Percentiles rank a stretch among this genome's conserved stretches.
phyloP scores from a whole-genome alignment of 2,888 invertebrate genomes.

The Atethmia centrago region DNA sequence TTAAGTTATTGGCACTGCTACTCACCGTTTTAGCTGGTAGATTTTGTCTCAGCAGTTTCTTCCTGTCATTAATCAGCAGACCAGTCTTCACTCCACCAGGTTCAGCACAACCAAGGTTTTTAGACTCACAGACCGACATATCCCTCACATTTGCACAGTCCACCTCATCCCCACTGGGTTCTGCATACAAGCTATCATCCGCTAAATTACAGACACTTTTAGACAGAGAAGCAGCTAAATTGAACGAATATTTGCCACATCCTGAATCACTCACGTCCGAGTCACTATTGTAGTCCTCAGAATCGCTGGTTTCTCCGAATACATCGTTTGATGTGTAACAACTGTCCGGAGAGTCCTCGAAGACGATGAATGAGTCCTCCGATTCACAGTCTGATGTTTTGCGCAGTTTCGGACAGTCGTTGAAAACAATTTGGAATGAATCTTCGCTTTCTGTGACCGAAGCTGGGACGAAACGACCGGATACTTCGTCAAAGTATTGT shows the following conservation, averaged over 20 bases:
- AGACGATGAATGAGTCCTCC: conserved; percentile 91
- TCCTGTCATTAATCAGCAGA: conserved; percentile 76
- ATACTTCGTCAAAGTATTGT: conserved; percentile 83
- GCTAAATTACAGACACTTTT: conserved; percentile 83
- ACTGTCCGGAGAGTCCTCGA: conserved; percentile 84
- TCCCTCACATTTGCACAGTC: conserved; percentile 75
- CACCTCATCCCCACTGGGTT: conserved; percentile 79
- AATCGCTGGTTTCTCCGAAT: conserved; percentile 73
- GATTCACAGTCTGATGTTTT: conserved; percentile 89
- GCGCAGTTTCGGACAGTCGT: conserved; percentile 74
- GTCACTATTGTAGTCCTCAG: conserved; percentile 69
- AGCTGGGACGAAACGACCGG: conserved; percentile 79
- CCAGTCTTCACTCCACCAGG: conserved; percentile 65
- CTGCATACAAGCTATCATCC: conserved; percentile 81
- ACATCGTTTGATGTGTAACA: conserved; percentile 85
- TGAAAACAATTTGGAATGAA: conserved; percentile 87
- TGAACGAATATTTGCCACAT: conserved; percentile 70
- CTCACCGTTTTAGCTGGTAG: conserved; percentile 82
- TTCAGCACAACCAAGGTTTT: background rate
- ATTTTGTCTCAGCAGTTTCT: conserved; percentile 73
- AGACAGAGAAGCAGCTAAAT: conserved; percentile 75
- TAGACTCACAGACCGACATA: conserved; percentile 37
- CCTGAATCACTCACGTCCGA: conserved; percentile 76
- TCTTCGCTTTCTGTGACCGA: conserved; percentile 82
- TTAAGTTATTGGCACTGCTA: too few species aligned